Evolutionary conservation across 2,888 invertebrate genomes (phyloP).

Genomic region (Rhingia campestris): DNA sequence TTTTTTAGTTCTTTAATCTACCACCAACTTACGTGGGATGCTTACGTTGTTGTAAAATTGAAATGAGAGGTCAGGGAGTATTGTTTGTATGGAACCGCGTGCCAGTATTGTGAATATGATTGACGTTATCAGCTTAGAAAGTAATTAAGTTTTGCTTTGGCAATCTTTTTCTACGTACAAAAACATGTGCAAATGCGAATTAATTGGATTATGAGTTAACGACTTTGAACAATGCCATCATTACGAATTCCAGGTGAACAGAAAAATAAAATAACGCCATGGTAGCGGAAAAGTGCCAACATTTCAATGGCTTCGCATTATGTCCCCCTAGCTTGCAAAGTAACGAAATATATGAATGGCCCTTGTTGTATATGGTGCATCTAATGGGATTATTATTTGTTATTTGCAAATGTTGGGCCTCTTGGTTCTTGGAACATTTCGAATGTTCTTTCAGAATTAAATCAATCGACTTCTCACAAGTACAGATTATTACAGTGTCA

Average conservation of each 20-base stretch:
- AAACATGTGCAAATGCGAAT: background rate
- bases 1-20: background rate
- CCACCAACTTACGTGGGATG: too few species aligned
- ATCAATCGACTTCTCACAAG: too few species aligned
- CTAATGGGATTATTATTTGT: conserved; percentile 52
- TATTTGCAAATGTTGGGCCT: conserved; percentile 3
- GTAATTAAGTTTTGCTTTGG: too few species aligned
- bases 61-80: too few species aligned
- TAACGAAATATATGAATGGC: background rate
- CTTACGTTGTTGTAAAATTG: too few species aligned
- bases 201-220: conserved; percentile 68
- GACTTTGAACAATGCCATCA: conserved; percentile 47
- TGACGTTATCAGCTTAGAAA: too few species aligned
- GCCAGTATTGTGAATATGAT: too few species aligned
- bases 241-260: conserved; percentile 11
- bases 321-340: conserved; percentile 9
- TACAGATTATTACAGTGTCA: too few species aligned
- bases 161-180: too few species aligned
- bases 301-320: conserved; percentile 49
- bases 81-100: too few species aligned
- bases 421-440: too few species aligned
- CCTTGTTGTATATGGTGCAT: conserved; percentile 1
- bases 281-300: background rate
- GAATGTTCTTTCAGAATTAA: too few species aligned
- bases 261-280: background rate